phyloP scores from a whole-genome alignment of 2,888 invertebrate genomes.

The Pharmacophagus antenor region DNA sequence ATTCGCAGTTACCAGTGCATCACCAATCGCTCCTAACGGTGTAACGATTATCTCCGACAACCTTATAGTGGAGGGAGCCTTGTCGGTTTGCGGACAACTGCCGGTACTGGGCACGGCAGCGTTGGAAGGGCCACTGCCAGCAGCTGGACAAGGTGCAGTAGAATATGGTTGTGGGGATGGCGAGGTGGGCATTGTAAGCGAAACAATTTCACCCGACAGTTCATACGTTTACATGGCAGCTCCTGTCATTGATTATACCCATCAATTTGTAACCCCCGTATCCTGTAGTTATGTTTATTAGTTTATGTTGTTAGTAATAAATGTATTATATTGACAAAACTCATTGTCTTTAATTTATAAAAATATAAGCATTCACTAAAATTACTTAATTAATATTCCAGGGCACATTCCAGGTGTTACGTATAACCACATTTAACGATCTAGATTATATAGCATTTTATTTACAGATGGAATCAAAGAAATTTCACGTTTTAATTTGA shows the following conservation, averaged over 20 bases:
- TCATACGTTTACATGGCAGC: slow-evolving; percentile 14
- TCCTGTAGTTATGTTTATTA: slow-evolving; percentile 26
- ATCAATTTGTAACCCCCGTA: slow-evolving; percentile 14
- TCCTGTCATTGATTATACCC: slow-evolving; percentile 20
- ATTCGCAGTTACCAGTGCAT: slow-evolving; percentile 40
- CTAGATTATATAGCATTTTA: no score
- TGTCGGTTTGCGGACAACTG: slow-evolving; percentile 44
- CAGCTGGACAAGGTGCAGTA: slow-evolving; percentile 44
- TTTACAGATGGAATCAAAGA: no score
- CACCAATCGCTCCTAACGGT: slow-evolving; percentile 45
- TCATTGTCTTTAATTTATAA: slow-evolving; percentile 12
- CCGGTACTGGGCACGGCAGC: slow-evolving; percentile 49
- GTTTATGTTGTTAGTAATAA: slow-evolving; percentile 24
- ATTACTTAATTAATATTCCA: background rate
- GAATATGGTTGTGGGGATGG: slow-evolving; percentile 35
- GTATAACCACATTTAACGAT: no score
- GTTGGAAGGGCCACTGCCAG: slow-evolving; percentile 42
- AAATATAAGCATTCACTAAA: background rate
- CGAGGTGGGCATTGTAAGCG: slow-evolving; percentile 22
- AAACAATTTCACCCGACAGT: slow-evolving; percentile 13
- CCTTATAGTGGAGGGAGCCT: slow-evolving; percentile 42
- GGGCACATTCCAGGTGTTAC: background rate
- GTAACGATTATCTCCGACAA: slow-evolving; percentile 46
- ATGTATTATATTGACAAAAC: slow-evolving; percentile 24
- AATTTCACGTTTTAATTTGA: no score